These are phyloP conservation scores for Nephrotoma guestfalica DNA, from an alignment of 2,888 invertebrate species.

Conservation along the genomic window DNA sequence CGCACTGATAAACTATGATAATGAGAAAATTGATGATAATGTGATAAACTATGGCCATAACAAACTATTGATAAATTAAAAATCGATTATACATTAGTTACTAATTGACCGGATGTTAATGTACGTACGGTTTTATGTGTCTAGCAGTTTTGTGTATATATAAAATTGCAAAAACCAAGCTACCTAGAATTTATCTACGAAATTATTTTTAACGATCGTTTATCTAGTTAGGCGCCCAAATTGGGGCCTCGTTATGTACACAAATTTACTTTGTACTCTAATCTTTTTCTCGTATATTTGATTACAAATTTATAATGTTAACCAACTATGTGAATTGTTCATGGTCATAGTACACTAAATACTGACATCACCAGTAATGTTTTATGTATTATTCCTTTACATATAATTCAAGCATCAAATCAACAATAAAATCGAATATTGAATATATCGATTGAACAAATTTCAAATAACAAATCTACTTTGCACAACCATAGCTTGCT, in stretches of 20 bases:
- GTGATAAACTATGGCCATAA: not conserved
- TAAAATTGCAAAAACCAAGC: no score
- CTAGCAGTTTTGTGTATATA: no score
- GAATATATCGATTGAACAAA: not conserved
- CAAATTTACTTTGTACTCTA: not conserved
- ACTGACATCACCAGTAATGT: not conserved
- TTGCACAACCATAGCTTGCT: not conserved
- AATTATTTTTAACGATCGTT: not conserved
- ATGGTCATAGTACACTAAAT: not conserved
- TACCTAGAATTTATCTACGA: not conserved
- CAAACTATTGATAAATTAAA: not conserved
- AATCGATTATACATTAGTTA: not conserved
- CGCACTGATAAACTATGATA: not conserved
- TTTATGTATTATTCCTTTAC: not conserved
- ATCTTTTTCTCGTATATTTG: not conserved
- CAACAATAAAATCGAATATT: not conserved
- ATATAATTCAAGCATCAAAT: not conserved
- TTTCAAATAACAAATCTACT: not conserved
- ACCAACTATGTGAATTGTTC: not conserved
- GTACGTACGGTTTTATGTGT: no score
- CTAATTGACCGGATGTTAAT: not conserved
- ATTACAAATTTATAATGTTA: not conserved
- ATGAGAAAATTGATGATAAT: not conserved
- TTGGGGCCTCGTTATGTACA: not conserved
- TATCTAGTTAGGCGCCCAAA: not conserved